phyloP scores from a whole-genome alignment of 2,888 invertebrate genomes.

The Drosophila macrothrix region DNA sequence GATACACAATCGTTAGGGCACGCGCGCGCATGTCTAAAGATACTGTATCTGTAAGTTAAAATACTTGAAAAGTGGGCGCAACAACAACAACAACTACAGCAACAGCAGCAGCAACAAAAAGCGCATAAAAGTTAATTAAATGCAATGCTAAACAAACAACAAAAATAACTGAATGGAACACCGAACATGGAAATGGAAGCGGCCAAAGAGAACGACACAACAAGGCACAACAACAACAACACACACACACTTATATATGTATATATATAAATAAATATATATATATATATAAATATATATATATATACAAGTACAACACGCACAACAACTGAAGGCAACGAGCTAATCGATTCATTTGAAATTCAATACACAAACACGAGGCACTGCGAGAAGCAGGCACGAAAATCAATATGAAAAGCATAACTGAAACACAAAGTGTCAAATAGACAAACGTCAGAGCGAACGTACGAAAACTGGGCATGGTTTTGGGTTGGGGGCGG shows the following conservation, averaged over 20 bases:
- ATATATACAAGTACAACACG: slow-evolving; percentile 37
- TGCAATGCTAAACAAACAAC: slow-evolving; percentile 72
- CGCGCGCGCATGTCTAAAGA: slow-evolving; percentile 47
- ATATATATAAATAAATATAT: slow-evolving; percentile 8
- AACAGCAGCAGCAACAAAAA: slow-evolving; percentile 44
- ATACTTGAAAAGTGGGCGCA: slow-evolving; percentile 45
- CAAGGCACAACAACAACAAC: slow-evolving; percentile 36
- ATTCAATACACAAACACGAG: slow-evolving; percentile 81
- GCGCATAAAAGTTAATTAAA: slow-evolving; percentile 82
- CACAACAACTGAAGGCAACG: slow-evolving; percentile 62
- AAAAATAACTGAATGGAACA: slow-evolving; percentile 40
- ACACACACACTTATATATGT: background rate
- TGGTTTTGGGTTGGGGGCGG: background rate
- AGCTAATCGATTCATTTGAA: slow-evolving; percentile 81
- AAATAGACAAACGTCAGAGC: slow-evolving; percentile 70
- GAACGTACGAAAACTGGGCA: slow-evolving; percentile 9
- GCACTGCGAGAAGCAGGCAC: slow-evolving; percentile 31
- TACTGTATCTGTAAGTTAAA: slow-evolving; percentile 62
- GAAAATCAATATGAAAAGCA: slow-evolving; percentile 80
- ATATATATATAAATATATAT: background rate
- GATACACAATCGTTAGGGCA: slow-evolving; percentile 36
- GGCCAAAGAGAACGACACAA: slow-evolving; percentile 51
- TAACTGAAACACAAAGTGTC: slow-evolving; percentile 81
- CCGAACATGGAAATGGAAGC: slow-evolving; percentile 50
- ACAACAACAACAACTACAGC: background rate